phyloP scores from a whole-genome alignment of 2,113 vertebrate genomes.

The Nipponia nippon region DNA sequence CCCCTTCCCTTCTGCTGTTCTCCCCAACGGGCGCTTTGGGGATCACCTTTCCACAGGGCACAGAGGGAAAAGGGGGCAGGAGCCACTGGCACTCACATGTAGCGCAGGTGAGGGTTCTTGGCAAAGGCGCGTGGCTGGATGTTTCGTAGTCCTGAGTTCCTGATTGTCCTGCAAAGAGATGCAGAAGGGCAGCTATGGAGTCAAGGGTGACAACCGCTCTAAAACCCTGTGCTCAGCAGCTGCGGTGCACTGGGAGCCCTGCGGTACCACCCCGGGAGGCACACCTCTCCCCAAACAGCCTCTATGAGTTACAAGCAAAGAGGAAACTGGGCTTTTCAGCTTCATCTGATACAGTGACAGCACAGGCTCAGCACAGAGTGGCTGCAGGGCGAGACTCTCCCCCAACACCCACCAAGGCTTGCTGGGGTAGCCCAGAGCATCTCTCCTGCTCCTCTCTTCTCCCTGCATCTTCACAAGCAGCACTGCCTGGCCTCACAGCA shows the following conservation, averaged over 20 bases:
- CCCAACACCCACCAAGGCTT: background rate
- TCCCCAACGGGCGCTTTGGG: accelerated
- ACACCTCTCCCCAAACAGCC: background rate
- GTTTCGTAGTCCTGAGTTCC: conserved; percentile 90
- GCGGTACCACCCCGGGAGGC: accelerated
- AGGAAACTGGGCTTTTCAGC: background rate
- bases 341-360: accelerated
- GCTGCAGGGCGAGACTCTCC: background rate
- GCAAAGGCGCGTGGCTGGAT: conserved; percentile 93
- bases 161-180: conserved; percentile 87
- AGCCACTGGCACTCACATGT: conserved; percentile 83
- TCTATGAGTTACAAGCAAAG: background rate
- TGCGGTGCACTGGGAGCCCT: accelerated
- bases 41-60: background rate
- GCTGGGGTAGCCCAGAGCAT: background rate
- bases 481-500: background rate
- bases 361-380: accelerated
- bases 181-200: background rate
- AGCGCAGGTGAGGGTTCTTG: conserved; percentile 93
- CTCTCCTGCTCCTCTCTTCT: background rate
- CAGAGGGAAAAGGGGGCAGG: background rate
- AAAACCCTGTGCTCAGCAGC: accelerated
- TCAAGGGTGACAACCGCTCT: background rate
- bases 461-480: background rate
- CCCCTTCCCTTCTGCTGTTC: background rate